Conservation (phyloP, 2,113 vertebrate genomes). For the Hylia prasina region DNA sequence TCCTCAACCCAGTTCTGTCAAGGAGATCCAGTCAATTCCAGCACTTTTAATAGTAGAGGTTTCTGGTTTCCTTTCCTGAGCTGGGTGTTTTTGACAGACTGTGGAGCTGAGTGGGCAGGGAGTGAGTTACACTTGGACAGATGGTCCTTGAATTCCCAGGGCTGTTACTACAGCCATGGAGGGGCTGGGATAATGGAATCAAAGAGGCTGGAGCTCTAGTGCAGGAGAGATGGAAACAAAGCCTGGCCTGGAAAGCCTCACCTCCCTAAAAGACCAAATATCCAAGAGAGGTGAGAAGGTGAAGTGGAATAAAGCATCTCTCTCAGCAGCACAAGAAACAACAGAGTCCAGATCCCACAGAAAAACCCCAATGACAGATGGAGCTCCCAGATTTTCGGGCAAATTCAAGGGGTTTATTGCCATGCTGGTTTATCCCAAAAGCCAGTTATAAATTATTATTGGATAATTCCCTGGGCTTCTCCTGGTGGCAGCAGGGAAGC, state of each 20-base stretch:
- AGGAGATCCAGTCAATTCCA: background rate
- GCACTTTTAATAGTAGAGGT: background rate
- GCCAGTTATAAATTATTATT: background rate
- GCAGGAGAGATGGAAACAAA: background rate
- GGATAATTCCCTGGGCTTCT: background rate
- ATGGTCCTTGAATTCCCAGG: background rate
- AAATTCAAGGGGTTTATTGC: background rate
- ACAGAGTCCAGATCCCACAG: background rate
- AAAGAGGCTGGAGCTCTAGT: background rate
- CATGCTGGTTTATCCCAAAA: background rate
- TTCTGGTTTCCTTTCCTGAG: background rate
- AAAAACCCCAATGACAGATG: background rate
- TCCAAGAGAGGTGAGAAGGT: background rate
- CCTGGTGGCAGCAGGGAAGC: background rate
- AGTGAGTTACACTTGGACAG: constrained; percentile 32
- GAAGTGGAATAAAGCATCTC: background rate
- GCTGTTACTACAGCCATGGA: background rate
- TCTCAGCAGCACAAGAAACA: background rate
- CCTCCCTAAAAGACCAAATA: background rate
- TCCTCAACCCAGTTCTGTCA: constrained; percentile 49
- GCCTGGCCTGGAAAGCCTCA: background rate
- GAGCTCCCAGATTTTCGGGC: background rate
- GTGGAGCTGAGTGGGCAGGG: constrained; percentile 42
- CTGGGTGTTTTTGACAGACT: constrained; percentile 52
- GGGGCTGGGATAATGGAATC: background rate